Conservation (phyloP, 1,140 invertebrate genomes). For the Bemisia tabaci region DNA sequence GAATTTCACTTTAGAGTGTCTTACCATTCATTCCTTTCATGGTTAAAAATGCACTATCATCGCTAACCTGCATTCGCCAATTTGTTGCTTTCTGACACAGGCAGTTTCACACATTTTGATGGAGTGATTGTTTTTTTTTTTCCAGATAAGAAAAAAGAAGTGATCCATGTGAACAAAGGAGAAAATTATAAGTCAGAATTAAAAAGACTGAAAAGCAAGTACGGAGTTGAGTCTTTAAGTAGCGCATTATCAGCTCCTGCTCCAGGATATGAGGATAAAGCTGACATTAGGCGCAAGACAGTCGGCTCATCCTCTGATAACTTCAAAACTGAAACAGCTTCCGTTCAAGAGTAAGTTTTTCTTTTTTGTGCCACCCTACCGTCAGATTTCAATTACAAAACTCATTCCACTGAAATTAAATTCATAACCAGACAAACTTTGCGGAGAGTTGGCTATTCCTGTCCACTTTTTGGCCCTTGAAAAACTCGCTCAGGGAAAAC, state of each 20-base stretch:
- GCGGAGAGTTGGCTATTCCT: not conserved
- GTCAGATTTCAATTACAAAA: constrained; percentile 1
- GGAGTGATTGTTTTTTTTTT: not conserved
- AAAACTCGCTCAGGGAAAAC: too few species aligned
- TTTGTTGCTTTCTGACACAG: too few species aligned
- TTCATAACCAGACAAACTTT: not conserved
- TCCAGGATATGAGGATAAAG: constrained; percentile 56
- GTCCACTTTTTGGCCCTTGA: too few species aligned
- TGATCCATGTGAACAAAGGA: constrained; percentile 20
- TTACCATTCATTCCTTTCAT: too few species aligned
- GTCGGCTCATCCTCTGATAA: constrained; percentile 69
- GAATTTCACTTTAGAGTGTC: too few species aligned
- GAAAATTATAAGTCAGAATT: constrained; percentile 53
- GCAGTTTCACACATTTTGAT: too few species aligned
- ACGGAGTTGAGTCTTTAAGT: constrained; percentile 42
- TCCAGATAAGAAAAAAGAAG: not conserved
- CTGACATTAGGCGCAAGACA: constrained; percentile 51
- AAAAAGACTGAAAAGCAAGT: constrained; percentile 65
- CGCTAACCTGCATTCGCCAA: too few species aligned
- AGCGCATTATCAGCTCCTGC: constrained; percentile 18
- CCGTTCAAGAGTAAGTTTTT: constrained; percentile 54
- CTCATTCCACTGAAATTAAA: not conserved
- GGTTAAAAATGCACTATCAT: too few species aligned
- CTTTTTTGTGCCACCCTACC: too few species aligned
- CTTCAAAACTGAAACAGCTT: constrained; percentile 66